A percentile compares a stretch with the other conserved stretches of the same genome.
Conservation (phyloP, 2,797 vertebrate species). For the Todus mexicanus region DNA sequence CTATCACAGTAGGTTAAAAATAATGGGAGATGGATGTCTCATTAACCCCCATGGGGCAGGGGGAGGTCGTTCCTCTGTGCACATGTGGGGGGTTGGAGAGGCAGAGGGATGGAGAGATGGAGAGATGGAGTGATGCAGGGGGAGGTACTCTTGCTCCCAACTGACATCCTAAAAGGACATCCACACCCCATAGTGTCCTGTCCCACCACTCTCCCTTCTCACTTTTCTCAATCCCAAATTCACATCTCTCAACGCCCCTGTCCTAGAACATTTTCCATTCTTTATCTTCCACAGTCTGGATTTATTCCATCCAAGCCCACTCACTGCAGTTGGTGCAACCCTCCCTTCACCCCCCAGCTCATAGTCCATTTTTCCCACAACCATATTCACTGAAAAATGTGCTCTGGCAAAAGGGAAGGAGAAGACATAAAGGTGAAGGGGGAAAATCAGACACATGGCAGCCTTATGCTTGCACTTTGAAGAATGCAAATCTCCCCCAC, state of each 20-base stretch:
- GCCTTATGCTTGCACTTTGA: background rate
- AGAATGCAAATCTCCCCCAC: background rate
- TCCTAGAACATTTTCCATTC: background rate
- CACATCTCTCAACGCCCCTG: background rate
- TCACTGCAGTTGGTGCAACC: background rate
- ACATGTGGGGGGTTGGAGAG: no score
- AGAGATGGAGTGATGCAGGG: background rate
- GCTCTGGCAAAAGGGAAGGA: background rate
- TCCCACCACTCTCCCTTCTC: background rate
- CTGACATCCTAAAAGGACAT: background rate
- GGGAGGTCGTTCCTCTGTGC: background rate
- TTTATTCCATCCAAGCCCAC: background rate
- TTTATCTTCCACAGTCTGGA: background rate
- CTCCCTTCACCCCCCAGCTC: background rate
- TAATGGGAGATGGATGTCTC: background rate
- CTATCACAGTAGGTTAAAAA: background rate
- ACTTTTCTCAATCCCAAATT: background rate
- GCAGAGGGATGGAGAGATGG: background rate
- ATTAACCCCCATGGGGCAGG: background rate
- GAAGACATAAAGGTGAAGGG: fast-evolving
- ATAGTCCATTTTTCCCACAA: background rate
- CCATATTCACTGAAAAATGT: background rate
- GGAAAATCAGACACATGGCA: background rate
- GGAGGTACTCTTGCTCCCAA: background rate
- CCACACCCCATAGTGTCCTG: background rate